Evolutionary conservation across 2,113 vertebrate species (phyloP).

Genomic region (Chloropsis cyanopogon): DNA sequence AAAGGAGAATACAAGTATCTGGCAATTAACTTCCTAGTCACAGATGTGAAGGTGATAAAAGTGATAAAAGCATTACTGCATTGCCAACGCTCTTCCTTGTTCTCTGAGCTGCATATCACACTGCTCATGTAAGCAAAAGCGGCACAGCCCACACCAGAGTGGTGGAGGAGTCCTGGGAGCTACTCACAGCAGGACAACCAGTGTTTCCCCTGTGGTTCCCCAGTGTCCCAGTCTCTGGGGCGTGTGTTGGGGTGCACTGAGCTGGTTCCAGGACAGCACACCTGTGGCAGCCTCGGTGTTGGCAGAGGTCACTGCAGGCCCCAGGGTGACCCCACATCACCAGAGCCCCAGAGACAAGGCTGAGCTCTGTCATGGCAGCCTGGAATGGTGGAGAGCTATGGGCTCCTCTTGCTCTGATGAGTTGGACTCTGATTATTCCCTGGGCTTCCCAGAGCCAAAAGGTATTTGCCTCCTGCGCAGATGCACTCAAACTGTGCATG

Average conservation of each 20-base stretch:
- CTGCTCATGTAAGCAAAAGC: not conserved
- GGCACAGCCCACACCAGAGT: not conserved
- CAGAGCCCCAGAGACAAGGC: not conserved
- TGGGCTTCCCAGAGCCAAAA: not conserved
- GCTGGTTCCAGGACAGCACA: not conserved
- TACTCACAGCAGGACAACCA: not conserved
- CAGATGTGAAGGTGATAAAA: conserved; percentile 65
- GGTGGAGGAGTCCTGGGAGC: not conserved
- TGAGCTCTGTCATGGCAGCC: not conserved
- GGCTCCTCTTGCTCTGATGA: not conserved
- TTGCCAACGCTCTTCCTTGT: conserved; percentile 49
- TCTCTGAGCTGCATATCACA: not conserved
- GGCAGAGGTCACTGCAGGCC: not conserved
- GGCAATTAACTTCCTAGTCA: conserved; percentile 64
- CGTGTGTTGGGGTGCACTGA: not conserved
- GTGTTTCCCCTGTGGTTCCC: not conserved
- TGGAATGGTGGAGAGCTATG: not conserved
- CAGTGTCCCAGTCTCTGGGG: not conserved
- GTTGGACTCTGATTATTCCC: too few relatives aligned
- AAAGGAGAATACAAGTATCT: conserved; percentile 63
- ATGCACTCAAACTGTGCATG: too few relatives aligned
- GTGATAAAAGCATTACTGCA: conserved; percentile 51
- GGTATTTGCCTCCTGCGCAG: not conserved
- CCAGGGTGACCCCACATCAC: not conserved
- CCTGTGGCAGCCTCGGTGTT: not conserved